Conservation (phyloP, 2,797 vertebrate genomes). For the Pipistrellus pygmaeus region DNA sequence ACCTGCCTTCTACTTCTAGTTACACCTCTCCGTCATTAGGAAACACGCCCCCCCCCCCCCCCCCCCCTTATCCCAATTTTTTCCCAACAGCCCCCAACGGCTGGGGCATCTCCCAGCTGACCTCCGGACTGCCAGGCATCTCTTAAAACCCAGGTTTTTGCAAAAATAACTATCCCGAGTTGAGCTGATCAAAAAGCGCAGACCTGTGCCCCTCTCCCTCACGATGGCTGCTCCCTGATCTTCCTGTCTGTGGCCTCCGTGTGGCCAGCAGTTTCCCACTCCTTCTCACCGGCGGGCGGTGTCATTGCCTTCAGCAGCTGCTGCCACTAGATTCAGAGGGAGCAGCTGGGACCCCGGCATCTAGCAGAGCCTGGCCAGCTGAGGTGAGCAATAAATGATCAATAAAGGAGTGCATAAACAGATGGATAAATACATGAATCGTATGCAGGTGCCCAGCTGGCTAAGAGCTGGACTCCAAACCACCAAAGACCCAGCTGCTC, state of each 20-base stretch:
- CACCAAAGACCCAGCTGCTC: not conserved
- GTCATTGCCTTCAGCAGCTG: not conserved
- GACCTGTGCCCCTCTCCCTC: not conserved
- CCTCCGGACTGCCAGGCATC: not conserved
- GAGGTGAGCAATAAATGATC: rapidly evolving
- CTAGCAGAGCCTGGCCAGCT: not conserved
- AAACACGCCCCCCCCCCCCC: not conserved
- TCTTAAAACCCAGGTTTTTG: not conserved
- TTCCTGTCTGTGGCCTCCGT: not conserved
- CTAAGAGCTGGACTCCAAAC: not conserved
- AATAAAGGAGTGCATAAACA: not conserved
- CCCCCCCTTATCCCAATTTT: not conserved
- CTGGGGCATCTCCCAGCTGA: not conserved
- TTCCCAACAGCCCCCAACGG: not conserved
- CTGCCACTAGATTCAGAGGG: not conserved
- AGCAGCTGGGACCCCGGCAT: not conserved
- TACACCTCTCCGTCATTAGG: not conserved
- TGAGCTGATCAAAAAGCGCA: not conserved
- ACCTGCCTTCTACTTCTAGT: not conserved
- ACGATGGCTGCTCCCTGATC: not conserved
- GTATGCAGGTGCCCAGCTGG: not conserved
- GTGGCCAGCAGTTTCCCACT: not conserved
- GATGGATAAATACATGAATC: not conserved
- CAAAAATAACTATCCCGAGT: not conserved
- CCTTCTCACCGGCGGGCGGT: rapidly evolving